Evolutionary conservation across 1,140 invertebrate species (phyloP).

Genomic region (Sminthurides bifidus): DNA sequence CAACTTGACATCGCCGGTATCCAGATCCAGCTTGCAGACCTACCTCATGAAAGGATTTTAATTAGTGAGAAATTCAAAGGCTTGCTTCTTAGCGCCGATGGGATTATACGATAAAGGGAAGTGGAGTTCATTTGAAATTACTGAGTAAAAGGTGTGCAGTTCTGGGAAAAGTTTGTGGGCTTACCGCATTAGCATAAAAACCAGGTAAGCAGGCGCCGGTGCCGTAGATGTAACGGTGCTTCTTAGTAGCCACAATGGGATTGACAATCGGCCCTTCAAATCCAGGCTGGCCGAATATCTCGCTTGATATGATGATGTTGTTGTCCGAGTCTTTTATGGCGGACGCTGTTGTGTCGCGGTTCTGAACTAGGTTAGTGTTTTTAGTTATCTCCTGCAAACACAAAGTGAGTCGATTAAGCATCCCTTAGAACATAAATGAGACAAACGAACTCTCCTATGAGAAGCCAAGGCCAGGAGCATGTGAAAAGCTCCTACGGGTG

Average conservation of each 20-base stretch:
- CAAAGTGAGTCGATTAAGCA: not conserved
- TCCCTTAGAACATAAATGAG: not conserved
- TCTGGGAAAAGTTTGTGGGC: not conserved
- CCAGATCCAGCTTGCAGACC: constrained; percentile 37
- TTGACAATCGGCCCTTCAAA: constrained; percentile 37
- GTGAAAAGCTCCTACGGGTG: not conserved
- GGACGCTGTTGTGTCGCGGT: constrained; percentile 24
- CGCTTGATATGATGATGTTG: constrained; percentile 26
- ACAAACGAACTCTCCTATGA: not conserved
- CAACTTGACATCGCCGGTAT: constrained; percentile 32
- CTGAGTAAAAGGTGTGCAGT: not conserved
- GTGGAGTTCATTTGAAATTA: not conserved
- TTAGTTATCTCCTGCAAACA: constrained; percentile 22
- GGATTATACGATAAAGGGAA: not conserved
- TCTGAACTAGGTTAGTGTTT: constrained; percentile 24
- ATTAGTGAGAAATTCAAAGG: not conserved
- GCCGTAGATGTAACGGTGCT: constrained; percentile 39
- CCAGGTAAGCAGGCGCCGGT: constrained; percentile 35
- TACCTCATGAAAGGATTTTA: too few species aligned
- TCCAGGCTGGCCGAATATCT: constrained; percentile 28
- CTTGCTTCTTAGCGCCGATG: not conserved
- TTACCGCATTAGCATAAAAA: constrained; percentile 33
- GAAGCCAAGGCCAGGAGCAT: not conserved
- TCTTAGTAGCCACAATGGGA: constrained; percentile 32
- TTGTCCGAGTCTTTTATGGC: constrained; percentile 27